phyloP scores from a whole-genome alignment of 1,140 invertebrate genomes.

The Pectinophora gossypiella region DNA sequence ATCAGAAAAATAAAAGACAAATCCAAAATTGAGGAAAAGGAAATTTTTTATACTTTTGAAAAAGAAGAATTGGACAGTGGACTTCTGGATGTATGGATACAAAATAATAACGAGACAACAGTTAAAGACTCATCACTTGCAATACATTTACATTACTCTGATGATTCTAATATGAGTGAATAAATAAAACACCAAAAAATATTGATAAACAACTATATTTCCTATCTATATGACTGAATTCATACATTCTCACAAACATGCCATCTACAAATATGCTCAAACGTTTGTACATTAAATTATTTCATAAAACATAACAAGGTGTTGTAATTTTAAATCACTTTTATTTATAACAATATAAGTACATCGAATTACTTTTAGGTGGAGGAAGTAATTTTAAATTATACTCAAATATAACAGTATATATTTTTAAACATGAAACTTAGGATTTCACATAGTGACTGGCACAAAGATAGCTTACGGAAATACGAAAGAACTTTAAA shows the following conservation, averaged over 20 bases:
- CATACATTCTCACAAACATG: constrained; percentile 3
- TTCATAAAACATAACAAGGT: background rate
- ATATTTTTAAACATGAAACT: too few relatives aligned
- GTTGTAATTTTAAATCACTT: background rate
- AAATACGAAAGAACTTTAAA: too few relatives aligned
- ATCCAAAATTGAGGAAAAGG: constrained; percentile 34
- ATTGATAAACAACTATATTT: constrained; percentile 41
- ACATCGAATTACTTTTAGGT: too few relatives aligned
- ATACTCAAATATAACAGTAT: too few relatives aligned
- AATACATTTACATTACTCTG: constrained; percentile 31
- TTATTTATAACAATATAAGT: too few relatives aligned
- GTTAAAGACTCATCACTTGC: constrained; percentile 19
- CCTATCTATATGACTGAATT: constrained; percentile 37
- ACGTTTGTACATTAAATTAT: constrained; percentile 24
- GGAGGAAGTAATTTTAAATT: too few relatives aligned
- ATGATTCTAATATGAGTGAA: constrained; percentile 4
- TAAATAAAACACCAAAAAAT: constrained; percentile 26
- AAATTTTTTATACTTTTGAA: constrained; percentile 41
- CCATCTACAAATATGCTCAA: background rate
- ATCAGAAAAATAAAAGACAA: constrained; percentile 14
- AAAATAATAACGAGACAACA: constrained; percentile 7
- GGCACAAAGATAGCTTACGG: too few relatives aligned
- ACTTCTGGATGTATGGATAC: constrained; percentile 46
- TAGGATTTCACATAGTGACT: too few relatives aligned
- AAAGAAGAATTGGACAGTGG: constrained; percentile 45